phyloP scores from a whole-genome alignment of 1,140 invertebrate genomes.

The Pseudomyrmex dendroicus region DNA sequence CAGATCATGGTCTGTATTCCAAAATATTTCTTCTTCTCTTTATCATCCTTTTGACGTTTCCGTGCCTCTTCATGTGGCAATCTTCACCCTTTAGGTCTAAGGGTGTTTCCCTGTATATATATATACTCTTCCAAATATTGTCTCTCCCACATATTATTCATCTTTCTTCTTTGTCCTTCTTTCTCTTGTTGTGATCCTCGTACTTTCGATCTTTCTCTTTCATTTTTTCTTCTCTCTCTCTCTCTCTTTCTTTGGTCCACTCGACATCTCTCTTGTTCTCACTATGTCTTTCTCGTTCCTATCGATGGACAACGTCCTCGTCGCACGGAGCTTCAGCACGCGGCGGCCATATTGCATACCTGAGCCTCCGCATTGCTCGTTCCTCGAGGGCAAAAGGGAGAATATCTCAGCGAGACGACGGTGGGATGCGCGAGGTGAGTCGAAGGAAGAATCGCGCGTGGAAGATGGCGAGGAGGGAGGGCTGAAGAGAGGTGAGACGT shows the following conservation, averaged over 20 bases:
- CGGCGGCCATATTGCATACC: conserved; percentile 85
- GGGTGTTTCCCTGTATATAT: conserved; percentile 10
- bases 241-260: conserved; percentile 58
- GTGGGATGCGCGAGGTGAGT: conserved; percentile 70
- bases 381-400: conserved; percentile 86
- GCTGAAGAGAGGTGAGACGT: conserved; percentile 40
- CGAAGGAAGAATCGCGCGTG: conserved; percentile 72
- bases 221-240: conserved; percentile 32
- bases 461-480: conserved; percentile 54
- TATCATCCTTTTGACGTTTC: conserved; percentile 42
- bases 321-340: conserved; percentile 54
- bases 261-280: conserved; percentile 51
- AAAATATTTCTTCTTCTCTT: conserved; percentile 55
- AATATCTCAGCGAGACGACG: conserved; percentile 82
- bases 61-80: conserved; percentile 20
- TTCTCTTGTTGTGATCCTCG: conserved; percentile 61
- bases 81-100: conserved; percentile 16
- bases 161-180: conserved; percentile 75
- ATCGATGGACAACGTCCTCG: conserved; percentile 57
- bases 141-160: conserved; percentile 81
- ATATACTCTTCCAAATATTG: conserved; percentile 36
- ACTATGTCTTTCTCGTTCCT: conserved; percentile 57
- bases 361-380: conserved; percentile 85
- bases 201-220: conserved; percentile 58
- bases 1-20: conserved; percentile 59